These are phyloP conservation scores for Oncorhynchus nerka DNA, from an alignment of 2,113 vertebrate genomes.

Conservation along the genomic window DNA sequence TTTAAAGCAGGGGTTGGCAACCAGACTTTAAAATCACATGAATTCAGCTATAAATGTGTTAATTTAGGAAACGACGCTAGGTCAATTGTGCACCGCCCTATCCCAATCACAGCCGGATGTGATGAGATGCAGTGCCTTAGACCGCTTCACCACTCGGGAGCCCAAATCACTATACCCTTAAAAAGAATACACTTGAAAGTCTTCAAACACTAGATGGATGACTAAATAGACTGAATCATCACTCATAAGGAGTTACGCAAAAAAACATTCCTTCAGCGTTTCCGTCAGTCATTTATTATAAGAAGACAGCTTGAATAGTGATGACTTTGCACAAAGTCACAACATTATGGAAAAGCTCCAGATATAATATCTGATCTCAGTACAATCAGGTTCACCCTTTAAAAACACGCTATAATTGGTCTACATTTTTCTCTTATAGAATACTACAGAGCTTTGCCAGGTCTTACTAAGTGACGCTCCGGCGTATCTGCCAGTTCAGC, in stretches of 20 bases:
- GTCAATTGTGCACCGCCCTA: no score
- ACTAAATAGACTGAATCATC: conserved; percentile 25
- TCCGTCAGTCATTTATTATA: conserved; percentile 30
- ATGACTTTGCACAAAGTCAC: neutral
- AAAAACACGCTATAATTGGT: neutral
- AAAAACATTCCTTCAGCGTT: conserved; percentile 40
- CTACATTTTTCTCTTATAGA: neutral
- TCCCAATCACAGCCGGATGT: no score
- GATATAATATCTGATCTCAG: neutral
- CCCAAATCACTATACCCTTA: no score
- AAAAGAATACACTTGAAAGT: no score
- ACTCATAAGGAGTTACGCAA: conserved; percentile 35
- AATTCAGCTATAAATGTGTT: no score
- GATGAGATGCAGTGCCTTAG: no score
- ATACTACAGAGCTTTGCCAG: neutral
- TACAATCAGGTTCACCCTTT: neutral
- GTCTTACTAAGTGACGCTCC: neutral
- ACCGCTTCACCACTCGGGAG: no score
- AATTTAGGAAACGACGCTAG: no score
- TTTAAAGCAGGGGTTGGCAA: no score
- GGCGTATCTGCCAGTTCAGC: neutral
- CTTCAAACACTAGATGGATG: no score
- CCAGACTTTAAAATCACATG: no score
- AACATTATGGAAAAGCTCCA: neutral
- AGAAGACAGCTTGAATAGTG: neutral